Conservation (phyloP, 1,140 invertebrate genomes). For the Frieseomelitta varia region DNA sequence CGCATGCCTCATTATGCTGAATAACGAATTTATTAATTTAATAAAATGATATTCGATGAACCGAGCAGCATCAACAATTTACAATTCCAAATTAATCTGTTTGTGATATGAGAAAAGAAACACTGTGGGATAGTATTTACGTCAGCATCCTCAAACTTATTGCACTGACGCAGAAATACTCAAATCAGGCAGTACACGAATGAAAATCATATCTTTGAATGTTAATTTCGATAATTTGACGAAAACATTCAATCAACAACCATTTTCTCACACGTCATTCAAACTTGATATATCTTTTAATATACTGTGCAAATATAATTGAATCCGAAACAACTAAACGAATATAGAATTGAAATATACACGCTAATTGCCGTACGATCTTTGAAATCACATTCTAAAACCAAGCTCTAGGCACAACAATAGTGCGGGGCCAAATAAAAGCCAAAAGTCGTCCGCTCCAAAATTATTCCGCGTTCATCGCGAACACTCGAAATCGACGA, state of each 20-base stretch:
- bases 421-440: not conserved
- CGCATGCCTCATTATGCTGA: not conserved
- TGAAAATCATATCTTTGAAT: no score
- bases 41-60: not conserved
- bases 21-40: not conserved
- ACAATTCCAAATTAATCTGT: not conserved
- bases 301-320: no score
- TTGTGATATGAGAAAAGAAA: not conserved
- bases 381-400: no score
- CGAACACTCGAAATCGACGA: not conserved
- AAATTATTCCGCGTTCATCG: not conserved
- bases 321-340: no score
- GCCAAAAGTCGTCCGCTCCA: not conserved
- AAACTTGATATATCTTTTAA: no score
- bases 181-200: no score
- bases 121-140: no score
- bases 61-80: not conserved
- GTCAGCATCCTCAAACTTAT: not conserved
- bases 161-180: not conserved
- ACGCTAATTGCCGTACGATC: no score
- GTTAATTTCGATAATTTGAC: no score
- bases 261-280: no score
- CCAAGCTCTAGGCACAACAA: not conserved
- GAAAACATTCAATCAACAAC: no score
- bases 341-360: no score